Percentiles rank a stretch among this genome's conserved stretches.
Conservation (phyloP, 2,888 invertebrate genomes). For the Coleophora deauratella region DNA sequence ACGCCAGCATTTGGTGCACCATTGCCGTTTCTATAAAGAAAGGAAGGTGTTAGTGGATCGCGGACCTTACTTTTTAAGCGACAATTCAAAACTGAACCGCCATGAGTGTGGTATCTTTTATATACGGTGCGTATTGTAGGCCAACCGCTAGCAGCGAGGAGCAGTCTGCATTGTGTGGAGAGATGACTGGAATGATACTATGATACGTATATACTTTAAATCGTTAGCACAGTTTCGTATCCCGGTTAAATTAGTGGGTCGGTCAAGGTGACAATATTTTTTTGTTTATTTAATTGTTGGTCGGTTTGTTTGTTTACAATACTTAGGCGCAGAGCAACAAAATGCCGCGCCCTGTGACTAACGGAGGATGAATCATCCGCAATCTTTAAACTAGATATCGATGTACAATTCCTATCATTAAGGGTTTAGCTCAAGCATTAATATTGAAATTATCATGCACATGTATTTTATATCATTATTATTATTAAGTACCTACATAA, state of each 20-base stretch:
- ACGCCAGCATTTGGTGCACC: conserved; percentile 39
- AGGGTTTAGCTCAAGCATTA: too few relatives aligned
- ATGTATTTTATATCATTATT: too few relatives aligned
- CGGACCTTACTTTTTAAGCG: conserved; percentile 46
- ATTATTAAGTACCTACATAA: too few relatives aligned
- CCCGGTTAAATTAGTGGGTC: conserved; percentile 54
- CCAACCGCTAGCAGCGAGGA: conserved; percentile 61
- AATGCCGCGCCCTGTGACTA: too few relatives aligned
- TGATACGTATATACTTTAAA: conserved; percentile 54
- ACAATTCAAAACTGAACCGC: conserved; percentile 49
- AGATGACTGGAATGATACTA: conserved; percentile 45
- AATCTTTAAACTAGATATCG: too few relatives aligned
- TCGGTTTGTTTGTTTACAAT: conserved; percentile 22
- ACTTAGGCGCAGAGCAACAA: too few relatives aligned
- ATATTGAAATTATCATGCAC: too few relatives aligned
- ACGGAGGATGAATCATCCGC: too few relatives aligned
- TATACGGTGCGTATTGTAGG: conserved; percentile 63
- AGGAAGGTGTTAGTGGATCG: conserved; percentile 32
- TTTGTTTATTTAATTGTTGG: conserved; percentile 45
- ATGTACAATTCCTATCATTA: too few relatives aligned
- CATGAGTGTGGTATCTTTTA: conserved; percentile 52
- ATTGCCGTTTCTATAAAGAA: conserved; percentile 58
- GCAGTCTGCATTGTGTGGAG: conserved; percentile 50
- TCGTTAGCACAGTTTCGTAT: conserved; percentile 61
- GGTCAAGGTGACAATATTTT: conserved; percentile 54